Conservation (phyloP, 2,797 vertebrate genomes). For the Pyrocephalus nanus region DNA sequence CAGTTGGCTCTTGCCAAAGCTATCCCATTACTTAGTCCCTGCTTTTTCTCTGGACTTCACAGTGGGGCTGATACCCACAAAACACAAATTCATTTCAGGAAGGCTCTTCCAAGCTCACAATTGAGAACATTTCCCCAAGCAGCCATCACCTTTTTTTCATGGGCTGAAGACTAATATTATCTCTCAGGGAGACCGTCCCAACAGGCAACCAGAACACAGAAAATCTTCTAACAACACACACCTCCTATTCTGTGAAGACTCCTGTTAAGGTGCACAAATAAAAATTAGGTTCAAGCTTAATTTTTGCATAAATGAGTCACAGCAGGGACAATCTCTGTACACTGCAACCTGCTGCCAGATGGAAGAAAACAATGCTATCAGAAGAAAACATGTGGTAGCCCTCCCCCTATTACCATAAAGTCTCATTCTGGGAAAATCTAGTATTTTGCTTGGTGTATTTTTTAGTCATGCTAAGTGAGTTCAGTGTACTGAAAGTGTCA, state of each 20-base stretch:
- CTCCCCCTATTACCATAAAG: neutral
- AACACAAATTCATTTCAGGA: neutral
- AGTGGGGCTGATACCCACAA: neutral
- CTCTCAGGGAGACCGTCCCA: neutral
- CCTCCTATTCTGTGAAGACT: neutral
- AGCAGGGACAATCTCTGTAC: conserved; percentile 13
- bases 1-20: neutral
- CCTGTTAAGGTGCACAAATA: neutral
- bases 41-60: neutral
- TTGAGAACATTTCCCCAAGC: neutral
- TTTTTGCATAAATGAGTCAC: conserved; percentile 54
- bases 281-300: neutral
- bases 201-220: neutral
- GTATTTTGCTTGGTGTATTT: neutral
- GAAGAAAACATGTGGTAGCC: conserved; percentile 30
- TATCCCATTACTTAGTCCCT: neutral
- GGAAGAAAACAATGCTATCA: conserved; percentile 50
- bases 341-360: conserved; percentile 45
- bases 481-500: neutral
- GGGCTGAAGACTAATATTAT: neutral
- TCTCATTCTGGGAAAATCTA: neutral
- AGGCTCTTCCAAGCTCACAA: neutral
- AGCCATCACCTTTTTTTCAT: neutral
- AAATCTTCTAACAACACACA: neutral
- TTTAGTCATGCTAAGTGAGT: neutral